A percentile compares a stretch with the other conserved stretches of the same genome.
Conservation (phyloP, 2,797 vertebrate genomes). For the Rhabdophis nuchalis region DNA sequence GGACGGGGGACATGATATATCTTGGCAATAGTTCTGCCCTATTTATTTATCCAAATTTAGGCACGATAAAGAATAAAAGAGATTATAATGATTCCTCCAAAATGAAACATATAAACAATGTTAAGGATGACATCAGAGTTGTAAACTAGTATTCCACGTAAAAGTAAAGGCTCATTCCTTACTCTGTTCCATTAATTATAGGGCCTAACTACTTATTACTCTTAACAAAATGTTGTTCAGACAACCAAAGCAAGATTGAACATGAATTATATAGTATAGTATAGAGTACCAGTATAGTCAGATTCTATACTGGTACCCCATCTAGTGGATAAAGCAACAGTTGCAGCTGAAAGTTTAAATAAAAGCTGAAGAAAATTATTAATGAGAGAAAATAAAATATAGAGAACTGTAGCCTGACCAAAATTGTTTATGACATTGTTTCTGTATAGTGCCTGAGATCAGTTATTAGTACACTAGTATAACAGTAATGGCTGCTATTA, state of each 20-base stretch:
- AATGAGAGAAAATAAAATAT: background rate
- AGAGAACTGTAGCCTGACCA: background rate
- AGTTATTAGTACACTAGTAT: background rate
- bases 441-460: background rate
- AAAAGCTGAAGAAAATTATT: background rate
- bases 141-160: background rate
- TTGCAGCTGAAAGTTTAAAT: background rate
- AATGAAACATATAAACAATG: background rate
- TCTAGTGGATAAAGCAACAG: constrained; percentile 12
- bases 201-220: background rate
- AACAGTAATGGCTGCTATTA: background rate
- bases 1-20: background rate
- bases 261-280: no score
- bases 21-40: background rate
- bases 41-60: background rate
- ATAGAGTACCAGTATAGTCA: no score
- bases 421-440: background rate
- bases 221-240: background rate
- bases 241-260: background rate
- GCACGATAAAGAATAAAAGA: background rate
- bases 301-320: background rate
- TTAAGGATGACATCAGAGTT: background rate
- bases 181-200: background rate
- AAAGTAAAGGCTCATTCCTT: background rate
- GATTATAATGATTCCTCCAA: background rate